Base-by-base conservation (phyloP, 2,113 vertebrate species). In the Hippolais icterina region DNA sequence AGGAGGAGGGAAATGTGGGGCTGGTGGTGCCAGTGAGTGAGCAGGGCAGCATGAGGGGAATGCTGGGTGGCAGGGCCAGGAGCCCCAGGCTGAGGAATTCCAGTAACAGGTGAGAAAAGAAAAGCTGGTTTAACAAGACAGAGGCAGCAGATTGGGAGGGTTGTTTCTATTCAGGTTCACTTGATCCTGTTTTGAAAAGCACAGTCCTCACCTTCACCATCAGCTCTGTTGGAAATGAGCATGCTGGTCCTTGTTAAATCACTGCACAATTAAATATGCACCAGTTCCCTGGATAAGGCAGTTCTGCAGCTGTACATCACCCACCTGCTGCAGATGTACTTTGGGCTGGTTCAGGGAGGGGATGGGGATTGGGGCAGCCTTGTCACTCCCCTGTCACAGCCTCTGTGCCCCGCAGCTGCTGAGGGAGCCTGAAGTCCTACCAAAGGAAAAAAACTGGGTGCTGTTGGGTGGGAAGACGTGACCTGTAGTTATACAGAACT, bases 401-500 rank as follows among this genome's bases (percentile, higher is more conserved):
- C 53, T 47, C 8, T 4, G 29, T 11, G 54, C 19, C 37, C 20
- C 57, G 5, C 46, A 9, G 65, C 31, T 66, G 76, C 47, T 10
- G 8, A 56, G n/a, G 37, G 41, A 77, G 20, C 27, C 65, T 61
- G 74, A 10, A 46, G 56, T 12, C 64, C 78, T 18, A 5, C 56
- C 37, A 39, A 65, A 29, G 46, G 8, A 53, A 53, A 59, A 23
- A 23, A 61, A 61, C 0, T 0, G 12, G n/a, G 9, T 37, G 8
- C 7, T 5, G 19, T 28, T 22, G 47, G 69, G 16, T n/a, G 49
- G 24, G 31, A n/a, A 35, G 41, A 72, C 0, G 0, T 6, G 20
- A 47, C 8, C 15, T 6, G 33, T 12, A 2, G 42, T 33, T 54
- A 15, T 0, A 27, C 5, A 35, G 35, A 46, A 12, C n/a, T 59